Percentiles rank a stretch among this genome's conserved stretches.
Conservation (phyloP, 2,797 vertebrate genomes). For the Aplochiton taeniatus region DNA sequence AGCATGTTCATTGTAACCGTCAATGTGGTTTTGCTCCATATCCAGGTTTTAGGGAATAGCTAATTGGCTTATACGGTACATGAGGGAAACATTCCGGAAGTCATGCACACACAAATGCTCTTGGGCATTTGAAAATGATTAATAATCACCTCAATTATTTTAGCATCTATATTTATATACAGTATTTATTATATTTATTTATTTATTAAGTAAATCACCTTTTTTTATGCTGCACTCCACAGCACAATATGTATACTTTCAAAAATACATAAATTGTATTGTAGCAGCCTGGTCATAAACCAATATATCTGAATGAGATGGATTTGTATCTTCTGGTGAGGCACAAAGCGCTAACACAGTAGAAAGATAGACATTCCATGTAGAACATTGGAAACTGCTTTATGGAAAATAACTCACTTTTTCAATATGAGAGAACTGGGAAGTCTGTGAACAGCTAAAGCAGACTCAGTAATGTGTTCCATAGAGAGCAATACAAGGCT, state of each 20-base stretch:
- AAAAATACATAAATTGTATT: too few relatives aligned
- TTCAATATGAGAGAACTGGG: background rate
- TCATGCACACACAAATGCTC: slow-evolving; percentile 28
- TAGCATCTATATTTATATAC: slow-evolving; percentile 24
- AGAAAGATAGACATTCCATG: slow-evolving; percentile 50
- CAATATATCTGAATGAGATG: too few relatives aligned
- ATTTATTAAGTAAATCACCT: too few relatives aligned
- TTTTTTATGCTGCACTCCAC: slow-evolving; percentile 33
- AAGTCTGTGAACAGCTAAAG: background rate
- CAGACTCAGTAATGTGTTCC: slow-evolving; percentile 27
- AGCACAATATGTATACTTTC: background rate
- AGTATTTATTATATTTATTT: slow-evolving; percentile 56
- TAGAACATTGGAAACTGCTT: slow-evolving; percentile 30
- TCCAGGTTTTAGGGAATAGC: slow-evolving; percentile 18
- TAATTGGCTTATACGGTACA: slow-evolving; percentile 31
- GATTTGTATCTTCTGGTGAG: too few relatives aligned
- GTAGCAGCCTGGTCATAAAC: too few relatives aligned
- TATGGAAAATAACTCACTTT: slow-evolving; percentile 1
- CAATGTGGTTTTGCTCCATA: slow-evolving; percentile 18
- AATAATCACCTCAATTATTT: slow-evolving; percentile 39
- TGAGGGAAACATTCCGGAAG: slow-evolving; percentile 22
- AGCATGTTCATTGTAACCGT: slow-evolving; percentile 45
- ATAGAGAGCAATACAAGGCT: slow-evolving; percentile 49
- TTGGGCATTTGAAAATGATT: slow-evolving; percentile 34
- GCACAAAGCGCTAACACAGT: background rate